phyloP scores from a whole-genome alignment of 2,888 invertebrate genomes.

The Diplolepis rosae region DNA sequence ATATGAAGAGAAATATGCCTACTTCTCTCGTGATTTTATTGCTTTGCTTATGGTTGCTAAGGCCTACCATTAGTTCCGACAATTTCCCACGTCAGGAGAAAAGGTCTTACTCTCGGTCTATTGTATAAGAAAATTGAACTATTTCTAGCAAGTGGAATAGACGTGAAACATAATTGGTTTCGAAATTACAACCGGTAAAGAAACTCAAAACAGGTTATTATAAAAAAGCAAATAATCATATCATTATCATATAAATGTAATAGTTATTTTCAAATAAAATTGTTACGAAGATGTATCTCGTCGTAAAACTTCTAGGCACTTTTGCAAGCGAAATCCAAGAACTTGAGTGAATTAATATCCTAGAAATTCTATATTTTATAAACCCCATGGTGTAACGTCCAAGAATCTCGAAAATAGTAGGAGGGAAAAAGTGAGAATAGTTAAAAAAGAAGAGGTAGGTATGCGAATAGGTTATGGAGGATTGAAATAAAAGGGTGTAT shows the following conservation, averaged over 20 bases:
- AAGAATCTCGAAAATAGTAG: not conserved
- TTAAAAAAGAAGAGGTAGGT: not conserved
- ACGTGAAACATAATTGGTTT: not conserved
- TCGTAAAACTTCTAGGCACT: not conserved
- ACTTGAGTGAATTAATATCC: not conserved
- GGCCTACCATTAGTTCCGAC: not conserved
- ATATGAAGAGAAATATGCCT: not conserved
- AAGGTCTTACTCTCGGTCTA: not conserved
- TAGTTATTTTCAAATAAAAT: no score
- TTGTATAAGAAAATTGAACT: not conserved
- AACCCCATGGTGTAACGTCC: not conserved
- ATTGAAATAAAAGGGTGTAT: conserved; percentile 22
- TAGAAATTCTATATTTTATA: not conserved
- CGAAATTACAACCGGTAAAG: not conserved
- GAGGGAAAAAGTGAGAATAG: not conserved
- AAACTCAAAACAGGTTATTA: not conserved
- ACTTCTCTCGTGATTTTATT: not conserved
- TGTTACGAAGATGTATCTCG: not conserved
- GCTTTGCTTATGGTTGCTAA: not conserved
- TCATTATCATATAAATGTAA: no score
- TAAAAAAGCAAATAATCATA: not conserved
- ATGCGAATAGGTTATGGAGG: conserved; percentile 2
- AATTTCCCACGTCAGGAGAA: not conserved
- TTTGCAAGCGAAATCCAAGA: not conserved
- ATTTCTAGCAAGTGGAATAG: not conserved